These are phyloP conservation scores for Silurus asotus DNA, from an alignment of 2,113 vertebrate species.

Conservation along the genomic window DNA sequence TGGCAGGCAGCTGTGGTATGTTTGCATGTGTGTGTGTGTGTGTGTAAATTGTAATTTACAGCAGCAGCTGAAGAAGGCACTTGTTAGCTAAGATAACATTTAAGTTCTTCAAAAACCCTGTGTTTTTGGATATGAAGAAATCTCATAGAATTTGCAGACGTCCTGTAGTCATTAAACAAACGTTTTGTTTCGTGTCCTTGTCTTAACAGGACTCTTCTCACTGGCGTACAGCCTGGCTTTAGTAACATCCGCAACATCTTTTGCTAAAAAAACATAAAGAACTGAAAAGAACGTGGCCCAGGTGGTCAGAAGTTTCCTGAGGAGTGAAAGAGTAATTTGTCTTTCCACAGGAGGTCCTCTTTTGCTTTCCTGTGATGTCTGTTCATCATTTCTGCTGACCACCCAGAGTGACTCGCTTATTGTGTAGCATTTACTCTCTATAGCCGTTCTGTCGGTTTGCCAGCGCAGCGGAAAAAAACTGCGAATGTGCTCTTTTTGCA, in stretches of 20 bases:
- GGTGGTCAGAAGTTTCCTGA: not conserved
- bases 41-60: too few relatives aligned
- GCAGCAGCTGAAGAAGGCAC: too few relatives aligned
- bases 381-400: conserved; percentile 38
- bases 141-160: too few relatives aligned
- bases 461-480: not conserved
- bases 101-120: too few relatives aligned
- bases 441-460: not conserved
- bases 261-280: not conserved
- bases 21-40: not conserved
- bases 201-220: not conserved
- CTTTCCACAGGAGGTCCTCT: not conserved
- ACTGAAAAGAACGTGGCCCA: not conserved
- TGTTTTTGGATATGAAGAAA: not conserved
- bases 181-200: not conserved
- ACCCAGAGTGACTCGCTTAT: not conserved
- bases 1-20: not conserved
- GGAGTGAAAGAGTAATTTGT: conserved; percentile 4
- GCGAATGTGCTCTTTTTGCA: not conserved
- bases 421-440: not conserved
- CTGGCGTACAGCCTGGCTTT: too few relatives aligned
- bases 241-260: not conserved
- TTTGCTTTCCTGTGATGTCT: not conserved
- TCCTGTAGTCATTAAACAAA: not conserved
- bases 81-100: too few relatives aligned